Base-by-base conservation (phyloP, 1,140 invertebrate species). In the Pollicipes pollicipes region DNA sequence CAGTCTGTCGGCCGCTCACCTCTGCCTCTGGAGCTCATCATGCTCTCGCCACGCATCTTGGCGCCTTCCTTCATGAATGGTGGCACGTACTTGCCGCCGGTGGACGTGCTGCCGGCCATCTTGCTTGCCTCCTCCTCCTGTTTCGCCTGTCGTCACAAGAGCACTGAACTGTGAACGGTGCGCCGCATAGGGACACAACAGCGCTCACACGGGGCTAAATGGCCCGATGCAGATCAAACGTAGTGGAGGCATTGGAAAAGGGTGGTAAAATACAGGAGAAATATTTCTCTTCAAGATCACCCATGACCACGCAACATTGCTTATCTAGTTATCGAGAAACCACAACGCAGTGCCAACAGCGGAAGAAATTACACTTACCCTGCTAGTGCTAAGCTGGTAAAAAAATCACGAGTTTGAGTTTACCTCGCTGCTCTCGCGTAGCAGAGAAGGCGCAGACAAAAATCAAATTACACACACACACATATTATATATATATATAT, bases 11-110 rank as follows among this genome's bases (percentile, higher is more conserved):
- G 24, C 63, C 17, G 8, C 21, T 45, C 37, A 71, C 72, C 73
- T 63, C 73, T 68, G 21, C 87, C 82, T 45, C 84, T 80, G 0
- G 75, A 72, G 78, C 85, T 80, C 75, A 84, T 82, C 85, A 91
- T 85, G 71, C 87, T 83, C 76, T 93, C 87, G 70, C 89, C 85
- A 71, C 88, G 82, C 75, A 87, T 86, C 75, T 82, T 83, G 28
- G 82, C 83, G 8, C 85, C 74, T 87, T 31, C 90, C 92, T 72
- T 95, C 93, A 72, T 94, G 85, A 79, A 95, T 79, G 78, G 94
- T 13, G 93, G 91, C 26, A 97, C 87, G 79, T 85, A 85, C 74
- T 84, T 76, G 68, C 74, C 75, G 21, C 68, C 71, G 16, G 70
- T 74, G 24, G 68, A 73, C 16, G 69, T 71, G 66, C 32, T 64